Percentiles rank a stretch among this genome's conserved stretches.
Evolutionary conservation across 2,797 vertebrate genomes (phyloP).

Genomic region (Artibeus lituratus): DNA sequence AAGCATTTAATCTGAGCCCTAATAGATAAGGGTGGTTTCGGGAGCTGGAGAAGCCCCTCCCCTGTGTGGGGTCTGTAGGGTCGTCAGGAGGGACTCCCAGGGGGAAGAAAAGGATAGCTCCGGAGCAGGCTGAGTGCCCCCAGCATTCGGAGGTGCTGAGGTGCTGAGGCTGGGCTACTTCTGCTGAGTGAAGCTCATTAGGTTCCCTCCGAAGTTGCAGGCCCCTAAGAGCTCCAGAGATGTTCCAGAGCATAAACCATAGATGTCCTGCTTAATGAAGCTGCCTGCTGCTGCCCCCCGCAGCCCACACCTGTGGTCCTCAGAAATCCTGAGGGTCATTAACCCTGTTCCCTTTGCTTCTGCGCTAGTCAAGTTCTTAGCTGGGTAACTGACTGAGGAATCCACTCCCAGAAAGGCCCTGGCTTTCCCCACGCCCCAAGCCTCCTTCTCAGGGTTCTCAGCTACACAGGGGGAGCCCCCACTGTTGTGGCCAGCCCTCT

Average conservation of each 20-base stretch:
- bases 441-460: neutral
- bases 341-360: rapidly evolving
- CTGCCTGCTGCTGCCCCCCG: neutral
- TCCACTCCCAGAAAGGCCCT: neutral
- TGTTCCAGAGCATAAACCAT: neutral
- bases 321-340: neutral
- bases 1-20: neutral
- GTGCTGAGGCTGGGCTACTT: neutral
- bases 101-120: neutral
- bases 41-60: neutral
- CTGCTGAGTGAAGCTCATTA: neutral
- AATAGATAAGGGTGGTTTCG: neutral
- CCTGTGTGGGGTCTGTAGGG: neutral
- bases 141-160: no score
- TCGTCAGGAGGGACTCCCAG: neutral
- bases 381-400: neutral
- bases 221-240: neutral
- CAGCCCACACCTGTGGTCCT: neutral
- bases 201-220: neutral
- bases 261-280: neutral
- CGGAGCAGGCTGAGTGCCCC: neutral
- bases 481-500: rapidly evolving
- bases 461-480: no score
- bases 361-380: neutral
- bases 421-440: neutral